Evolutionary conservation across 2,113 vertebrate species (phyloP).

Genomic region (Odocoileus hemionus): DNA sequence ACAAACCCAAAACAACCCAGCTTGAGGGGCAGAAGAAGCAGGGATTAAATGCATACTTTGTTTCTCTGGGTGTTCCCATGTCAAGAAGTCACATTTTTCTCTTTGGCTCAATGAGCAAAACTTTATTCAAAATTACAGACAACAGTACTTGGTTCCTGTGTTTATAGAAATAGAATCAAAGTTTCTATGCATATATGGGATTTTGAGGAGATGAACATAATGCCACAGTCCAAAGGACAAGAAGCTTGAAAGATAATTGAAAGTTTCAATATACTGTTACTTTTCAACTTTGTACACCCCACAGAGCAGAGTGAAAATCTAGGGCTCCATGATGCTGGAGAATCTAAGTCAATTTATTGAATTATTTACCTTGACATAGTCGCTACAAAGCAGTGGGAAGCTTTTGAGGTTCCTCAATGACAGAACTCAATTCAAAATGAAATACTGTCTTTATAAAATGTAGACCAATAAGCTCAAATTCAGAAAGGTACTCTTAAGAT

Average conservation of each 20-base stretch:
- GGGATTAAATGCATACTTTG: background rate
- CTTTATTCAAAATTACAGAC: constrained; percentile 28
- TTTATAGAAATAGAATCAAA: background rate
- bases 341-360: background rate
- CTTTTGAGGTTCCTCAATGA: background rate
- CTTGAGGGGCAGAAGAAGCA: background rate
- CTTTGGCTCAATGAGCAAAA: constrained; percentile 46
- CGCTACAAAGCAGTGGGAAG: background rate
- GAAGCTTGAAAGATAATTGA: background rate
- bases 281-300: background rate
- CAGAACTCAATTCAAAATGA: constrained; percentile 16
- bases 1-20: background rate
- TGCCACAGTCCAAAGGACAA: constrained; percentile 1
- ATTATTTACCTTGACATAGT: background rate
- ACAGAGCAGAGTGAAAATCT: background rate
- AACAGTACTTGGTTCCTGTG: background rate
- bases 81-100: constrained; percentile 15
- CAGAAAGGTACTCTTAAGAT: constrained; percentile 19
- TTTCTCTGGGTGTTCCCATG: background rate
- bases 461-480: constrained; percentile 28
- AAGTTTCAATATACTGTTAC: background rate
- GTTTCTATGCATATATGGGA: background rate
- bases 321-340: background rate
- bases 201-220: background rate
- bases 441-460: constrained; percentile 36